phyloP scores from a whole-genome alignment of 2,888 invertebrate species.

The Tuberolachnus salignus region DNA sequence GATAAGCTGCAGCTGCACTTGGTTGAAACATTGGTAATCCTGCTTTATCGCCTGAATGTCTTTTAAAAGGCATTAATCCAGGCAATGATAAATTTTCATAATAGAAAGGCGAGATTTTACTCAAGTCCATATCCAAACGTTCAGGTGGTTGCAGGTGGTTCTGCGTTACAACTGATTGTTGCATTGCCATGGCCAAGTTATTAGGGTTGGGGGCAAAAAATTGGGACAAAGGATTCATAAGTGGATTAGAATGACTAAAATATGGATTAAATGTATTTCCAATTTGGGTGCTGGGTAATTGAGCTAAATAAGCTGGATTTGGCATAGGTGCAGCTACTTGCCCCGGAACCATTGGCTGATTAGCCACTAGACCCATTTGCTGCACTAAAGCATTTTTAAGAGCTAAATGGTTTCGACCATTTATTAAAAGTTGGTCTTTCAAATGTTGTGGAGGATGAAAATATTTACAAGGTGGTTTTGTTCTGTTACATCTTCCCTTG shows the following conservation, averaged over 20 bases:
- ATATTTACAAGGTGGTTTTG: slow-evolving; percentile 99
- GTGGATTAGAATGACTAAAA: slow-evolving; percentile 77
- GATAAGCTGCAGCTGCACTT: slow-evolving; percentile 81
- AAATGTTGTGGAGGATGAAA: slow-evolving; percentile 99
- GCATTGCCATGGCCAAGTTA: slow-evolving; percentile 81
- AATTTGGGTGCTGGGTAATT: slow-evolving; percentile 69
- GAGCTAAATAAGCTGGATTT: slow-evolving; percentile 49
- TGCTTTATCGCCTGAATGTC: slow-evolving; percentile 95
- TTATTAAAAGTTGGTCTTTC: slow-evolving; percentile 99
- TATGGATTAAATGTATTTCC: slow-evolving; percentile 90
- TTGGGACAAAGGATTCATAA: slow-evolving; percentile 57
- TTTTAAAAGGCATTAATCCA: slow-evolving; percentile 93
- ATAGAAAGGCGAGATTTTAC: slow-evolving; percentile 93
- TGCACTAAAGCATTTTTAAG: slow-evolving; percentile 97
- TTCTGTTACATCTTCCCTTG: slow-evolving; percentile 99
- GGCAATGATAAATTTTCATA: slow-evolving; percentile 96
- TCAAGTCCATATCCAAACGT: slow-evolving; percentile 96
- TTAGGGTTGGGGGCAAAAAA: slow-evolving; percentile 88
- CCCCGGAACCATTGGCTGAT: slow-evolving; percentile 85
- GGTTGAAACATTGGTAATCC: slow-evolving; percentile 96
- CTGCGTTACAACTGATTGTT: slow-evolving; percentile 82
- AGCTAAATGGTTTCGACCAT: slow-evolving; percentile 99
- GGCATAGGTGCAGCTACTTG: slow-evolving; percentile 80
- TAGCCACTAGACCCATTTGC: slow-evolving; percentile 90
- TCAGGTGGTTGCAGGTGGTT: slow-evolving; percentile 95